Conservation (phyloP, 1,140 invertebrate species). For the Littorina saxatilis region DNA sequence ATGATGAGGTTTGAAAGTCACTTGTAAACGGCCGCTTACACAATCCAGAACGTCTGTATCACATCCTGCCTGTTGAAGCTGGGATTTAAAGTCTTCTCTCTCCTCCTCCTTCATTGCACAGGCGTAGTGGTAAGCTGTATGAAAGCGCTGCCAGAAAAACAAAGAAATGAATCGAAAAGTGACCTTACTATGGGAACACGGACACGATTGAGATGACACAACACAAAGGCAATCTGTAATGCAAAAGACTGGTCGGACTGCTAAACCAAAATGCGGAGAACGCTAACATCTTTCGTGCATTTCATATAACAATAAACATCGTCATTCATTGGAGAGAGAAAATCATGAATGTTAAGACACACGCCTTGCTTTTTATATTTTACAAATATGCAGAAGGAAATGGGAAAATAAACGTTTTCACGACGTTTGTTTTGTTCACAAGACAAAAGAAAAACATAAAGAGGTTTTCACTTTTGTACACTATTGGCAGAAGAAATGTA, state of each 20-base stretch:
- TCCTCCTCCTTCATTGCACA: slow-evolving; percentile 46
- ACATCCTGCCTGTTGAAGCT: slow-evolving; percentile 44
- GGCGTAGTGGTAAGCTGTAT: slow-evolving; percentile 58
- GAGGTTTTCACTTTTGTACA: too few species aligned
- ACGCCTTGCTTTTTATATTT: too few species aligned
- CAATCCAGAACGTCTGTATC: slow-evolving; percentile 43
- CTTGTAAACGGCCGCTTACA: slow-evolving; percentile 37
- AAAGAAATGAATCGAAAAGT: neutral
- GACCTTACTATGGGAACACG: neutral
- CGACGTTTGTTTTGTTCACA: too few species aligned
- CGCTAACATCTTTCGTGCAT: neutral
- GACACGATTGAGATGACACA: neutral
- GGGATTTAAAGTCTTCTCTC: slow-evolving; percentile 44
- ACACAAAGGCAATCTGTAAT: neutral
- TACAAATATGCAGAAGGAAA: too few species aligned
- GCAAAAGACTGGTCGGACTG: neutral
- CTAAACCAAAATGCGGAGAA: neutral
- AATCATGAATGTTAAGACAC: neutral
- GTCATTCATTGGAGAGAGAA: neutral
- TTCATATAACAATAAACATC: neutral
- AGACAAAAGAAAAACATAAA: too few species aligned
- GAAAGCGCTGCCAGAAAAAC: slow-evolving; percentile 41
- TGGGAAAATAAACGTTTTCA: too few species aligned
- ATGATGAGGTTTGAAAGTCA: neutral
- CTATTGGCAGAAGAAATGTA: too few species aligned